A percentile compares a stretch with the other conserved stretches of the same genome.
These are phyloP conservation scores for Eudyptes chrysolophus DNA, from an alignment of 2,113 vertebrate species.

Conservation along the genomic window DNA sequence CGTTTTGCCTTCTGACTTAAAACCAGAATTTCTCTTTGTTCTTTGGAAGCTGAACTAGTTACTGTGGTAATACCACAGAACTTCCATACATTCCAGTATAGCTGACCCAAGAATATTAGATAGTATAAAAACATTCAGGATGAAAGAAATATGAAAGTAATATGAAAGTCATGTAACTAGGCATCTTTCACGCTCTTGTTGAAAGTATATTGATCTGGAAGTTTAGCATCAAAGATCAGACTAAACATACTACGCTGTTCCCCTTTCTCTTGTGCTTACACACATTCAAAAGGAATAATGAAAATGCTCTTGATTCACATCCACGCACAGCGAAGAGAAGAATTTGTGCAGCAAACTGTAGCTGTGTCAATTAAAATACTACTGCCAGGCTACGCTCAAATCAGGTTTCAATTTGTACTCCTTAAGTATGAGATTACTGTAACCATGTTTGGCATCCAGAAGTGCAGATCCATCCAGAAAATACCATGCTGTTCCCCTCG, in stretches of 20 bases:
- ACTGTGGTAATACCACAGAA: not conserved
- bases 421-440: conserved; percentile 22
- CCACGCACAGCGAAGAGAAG: not conserved
- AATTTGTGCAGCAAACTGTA: not conserved
- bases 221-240: not conserved
- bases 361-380: not conserved
- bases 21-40: not conserved
- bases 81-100: not conserved
- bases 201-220: not conserved
- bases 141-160: not conserved
- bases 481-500: not conserved
- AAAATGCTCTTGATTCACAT: not conserved
- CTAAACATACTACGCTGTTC: not conserved
- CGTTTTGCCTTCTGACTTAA: not conserved
- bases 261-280: not conserved
- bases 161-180: not conserved
- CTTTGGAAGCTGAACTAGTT: not conserved
- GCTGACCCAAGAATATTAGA: not conserved
- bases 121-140: not conserved
- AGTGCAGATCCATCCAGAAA: conserved; percentile 7
- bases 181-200: not conserved
- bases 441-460: conserved; percentile 30
- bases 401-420: conserved; percentile 33
- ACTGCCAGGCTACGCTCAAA: not conserved
- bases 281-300: not conserved